Conservation (phyloP, 2,113 vertebrate genomes). For the Oncorhynchus gorbuscha region DNA sequence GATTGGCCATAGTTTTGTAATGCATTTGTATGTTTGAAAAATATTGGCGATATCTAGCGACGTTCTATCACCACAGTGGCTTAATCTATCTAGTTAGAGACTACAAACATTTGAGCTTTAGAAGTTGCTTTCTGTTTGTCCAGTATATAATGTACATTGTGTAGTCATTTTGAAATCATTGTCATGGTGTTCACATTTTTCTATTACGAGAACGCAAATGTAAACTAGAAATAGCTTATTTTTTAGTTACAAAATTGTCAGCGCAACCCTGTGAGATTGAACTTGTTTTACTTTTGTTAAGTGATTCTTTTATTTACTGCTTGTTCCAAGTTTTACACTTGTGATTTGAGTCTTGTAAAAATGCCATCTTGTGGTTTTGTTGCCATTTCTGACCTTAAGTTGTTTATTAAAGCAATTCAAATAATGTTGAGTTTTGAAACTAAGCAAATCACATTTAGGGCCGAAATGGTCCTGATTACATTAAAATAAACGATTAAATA, state of each 20-base stretch:
- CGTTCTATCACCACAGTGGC: slow-evolving; percentile 83
- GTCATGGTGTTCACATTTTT: slow-evolving; percentile 43
- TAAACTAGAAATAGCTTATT: neutral
- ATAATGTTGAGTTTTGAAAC: slow-evolving; percentile 23
- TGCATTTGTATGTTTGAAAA: slow-evolving; percentile 65
- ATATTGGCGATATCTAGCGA: slow-evolving; percentile 66
- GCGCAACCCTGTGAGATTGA: neutral
- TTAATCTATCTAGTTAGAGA: slow-evolving; percentile 76
- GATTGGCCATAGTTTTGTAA: slow-evolving; percentile 57
- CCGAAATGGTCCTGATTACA: slow-evolving; percentile 44
- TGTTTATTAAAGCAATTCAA: slow-evolving; percentile 59
- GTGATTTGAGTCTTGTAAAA: slow-evolving; percentile 35
- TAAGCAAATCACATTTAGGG: neutral
- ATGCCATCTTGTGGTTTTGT: slow-evolving; percentile 17
- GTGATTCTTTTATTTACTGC: slow-evolving; percentile 27
- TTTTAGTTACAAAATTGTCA: slow-evolving; percentile 19
- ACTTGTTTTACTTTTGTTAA: neutral
- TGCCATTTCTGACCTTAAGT: slow-evolving; percentile 45
- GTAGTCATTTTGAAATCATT: slow-evolving; percentile 60
- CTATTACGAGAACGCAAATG: slow-evolving; percentile 25
- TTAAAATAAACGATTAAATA: slow-evolving; percentile 65
- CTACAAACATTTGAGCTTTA: slow-evolving; percentile 40
- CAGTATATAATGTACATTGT: slow-evolving; percentile 48
- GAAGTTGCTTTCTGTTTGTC: slow-evolving; percentile 53
- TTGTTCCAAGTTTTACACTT: slow-evolving; percentile 37